Base-by-base conservation (phyloP, 2,888 invertebrate genomes). In the Euplagia quadripunctaria region DNA sequence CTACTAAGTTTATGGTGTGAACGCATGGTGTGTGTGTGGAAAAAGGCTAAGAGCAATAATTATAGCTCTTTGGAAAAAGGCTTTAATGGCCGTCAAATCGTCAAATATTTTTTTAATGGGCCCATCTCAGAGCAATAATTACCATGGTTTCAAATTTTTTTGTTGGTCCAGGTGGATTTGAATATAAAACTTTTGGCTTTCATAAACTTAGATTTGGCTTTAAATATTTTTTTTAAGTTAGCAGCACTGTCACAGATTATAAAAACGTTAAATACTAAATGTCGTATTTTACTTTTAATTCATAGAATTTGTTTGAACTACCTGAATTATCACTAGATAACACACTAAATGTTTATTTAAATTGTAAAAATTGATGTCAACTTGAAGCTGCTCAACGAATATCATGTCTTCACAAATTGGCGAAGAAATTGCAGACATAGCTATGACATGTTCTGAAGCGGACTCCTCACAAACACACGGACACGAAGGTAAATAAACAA, bases 401-500 rank as follows among this genome's bases (percentile, higher is more conserved):
- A 88, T 73, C 74, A 90, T 89, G 88, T 78, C 87, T 78, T 88
- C 89, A 68, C 90, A 91, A 88, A 86, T 93, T 82, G 87, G 90
- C 51, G 94, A 94, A 74, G 94, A 94, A 84, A 91, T 92, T 66
- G 87, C 86, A 79, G 92, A 93, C 78, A 89, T 94, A 78, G 85
- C 92, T 73, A 93, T 94, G 92, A 88, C 92, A 82, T 89, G 89
- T 72, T 90, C 90, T 6, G 95, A 95, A 77, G 91, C 93, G 58
- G 95, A 95, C 81, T 92, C 95, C 51, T 93, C 93, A 5, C 95
- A 94, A 91, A 86, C 92, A 84, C 93, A 94, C 81, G 88, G 88
- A 64, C 91, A 92, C 71, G 95, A 95, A 90, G 93, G 95, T 94
- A 92, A 93, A 91, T 89, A 93, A 92, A 92, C 87, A 90, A 82